A percentile compares a stretch with the other conserved stretches of the same genome.
phyloP scores from a whole-genome alignment of 2,888 invertebrate species.

The Hyposoter didymator region DNA sequence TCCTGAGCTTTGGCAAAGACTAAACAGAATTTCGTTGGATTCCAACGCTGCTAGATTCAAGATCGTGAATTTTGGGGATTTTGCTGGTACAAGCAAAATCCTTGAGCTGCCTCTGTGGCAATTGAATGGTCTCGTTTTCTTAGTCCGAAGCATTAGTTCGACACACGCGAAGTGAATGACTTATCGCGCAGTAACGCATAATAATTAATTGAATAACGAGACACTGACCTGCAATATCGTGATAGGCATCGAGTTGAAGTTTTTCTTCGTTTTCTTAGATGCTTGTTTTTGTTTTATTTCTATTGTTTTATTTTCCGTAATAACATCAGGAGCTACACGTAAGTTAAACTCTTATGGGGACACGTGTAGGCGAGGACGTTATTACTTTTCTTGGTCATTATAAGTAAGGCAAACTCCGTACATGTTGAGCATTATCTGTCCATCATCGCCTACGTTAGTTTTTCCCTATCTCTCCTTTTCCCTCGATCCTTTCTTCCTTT shows the following conservation, averaged over 20 bases:
- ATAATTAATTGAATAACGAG: conserved; percentile 2
- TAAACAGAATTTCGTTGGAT: too few relatives aligned
- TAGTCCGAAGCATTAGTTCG: background rate
- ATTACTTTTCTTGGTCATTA: conserved; percentile 35
- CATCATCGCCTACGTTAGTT: conserved; percentile 26
- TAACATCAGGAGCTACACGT: conserved; percentile 13
- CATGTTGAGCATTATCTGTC: conserved; percentile 37
- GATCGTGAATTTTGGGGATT: too few relatives aligned
- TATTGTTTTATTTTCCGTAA: conserved; percentile 8
- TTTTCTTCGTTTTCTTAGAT: background rate
- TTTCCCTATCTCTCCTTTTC: conserved; percentile 1
- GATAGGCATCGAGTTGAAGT: background rate
- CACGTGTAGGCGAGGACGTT: conserved; percentile 42
- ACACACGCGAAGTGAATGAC: background rate
- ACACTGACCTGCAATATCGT: conserved; percentile 8
- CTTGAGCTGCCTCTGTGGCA: too few relatives aligned
- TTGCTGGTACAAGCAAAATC: too few relatives aligned
- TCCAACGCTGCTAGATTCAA: too few relatives aligned
- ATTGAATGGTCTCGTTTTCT: background rate
- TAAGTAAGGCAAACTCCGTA: background rate
- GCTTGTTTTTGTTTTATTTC: background rate
- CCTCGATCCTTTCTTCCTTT: background rate
- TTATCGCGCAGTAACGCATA: background rate
- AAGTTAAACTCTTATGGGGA: conserved; percentile 3
- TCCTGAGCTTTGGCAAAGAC: too few relatives aligned